Evolutionary conservation across 2,797 vertebrate genomes (phyloP).

Genomic region (Ceyx erithaca): DNA sequence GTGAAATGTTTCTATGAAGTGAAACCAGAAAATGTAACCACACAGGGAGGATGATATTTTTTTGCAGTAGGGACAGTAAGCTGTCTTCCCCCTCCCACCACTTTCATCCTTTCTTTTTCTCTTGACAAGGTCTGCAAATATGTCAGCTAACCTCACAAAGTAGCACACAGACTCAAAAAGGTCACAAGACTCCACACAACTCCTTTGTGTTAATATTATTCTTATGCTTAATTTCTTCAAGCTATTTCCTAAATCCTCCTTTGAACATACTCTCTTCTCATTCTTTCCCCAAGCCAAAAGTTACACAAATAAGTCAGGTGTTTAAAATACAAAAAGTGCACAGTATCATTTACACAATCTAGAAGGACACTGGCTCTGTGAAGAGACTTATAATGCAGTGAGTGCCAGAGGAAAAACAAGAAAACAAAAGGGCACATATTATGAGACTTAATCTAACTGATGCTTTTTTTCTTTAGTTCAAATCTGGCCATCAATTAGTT

Average conservation of each 20-base stretch:
- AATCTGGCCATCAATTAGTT: background rate
- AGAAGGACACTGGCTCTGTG: background rate
- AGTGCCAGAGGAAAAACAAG: background rate
- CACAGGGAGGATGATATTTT: constrained; percentile 2
- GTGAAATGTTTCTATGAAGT: constrained; percentile 69
- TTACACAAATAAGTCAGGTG: background rate
- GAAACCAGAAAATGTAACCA: constrained; percentile 7
- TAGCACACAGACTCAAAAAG: background rate
- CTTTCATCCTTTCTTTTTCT: constrained; percentile 65
- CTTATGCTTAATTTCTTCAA: constrained; percentile 43
- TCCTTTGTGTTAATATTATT: constrained; percentile 40
- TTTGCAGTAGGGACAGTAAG: constrained; percentile 49
- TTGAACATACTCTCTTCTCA: constrained; percentile 19
- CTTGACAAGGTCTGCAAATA: constrained; percentile 61
- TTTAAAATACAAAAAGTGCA: constrained; percentile 12
- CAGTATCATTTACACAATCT: background rate
- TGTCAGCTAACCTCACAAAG: constrained; percentile 20
- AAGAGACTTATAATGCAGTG: background rate
- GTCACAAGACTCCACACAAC: constrained; percentile 6
- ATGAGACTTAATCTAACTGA: background rate
- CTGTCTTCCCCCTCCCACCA: background rate
- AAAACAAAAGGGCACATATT: background rate
- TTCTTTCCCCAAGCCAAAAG: background rate
- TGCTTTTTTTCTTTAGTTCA: background rate
- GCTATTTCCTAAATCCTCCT: constrained; percentile 20